A percentile compares a stretch with the other conserved stretches of the same genome.
Evolutionary conservation across 2,113 vertebrate genomes (phyloP).

Genomic region (Silurus glanis): DNA sequence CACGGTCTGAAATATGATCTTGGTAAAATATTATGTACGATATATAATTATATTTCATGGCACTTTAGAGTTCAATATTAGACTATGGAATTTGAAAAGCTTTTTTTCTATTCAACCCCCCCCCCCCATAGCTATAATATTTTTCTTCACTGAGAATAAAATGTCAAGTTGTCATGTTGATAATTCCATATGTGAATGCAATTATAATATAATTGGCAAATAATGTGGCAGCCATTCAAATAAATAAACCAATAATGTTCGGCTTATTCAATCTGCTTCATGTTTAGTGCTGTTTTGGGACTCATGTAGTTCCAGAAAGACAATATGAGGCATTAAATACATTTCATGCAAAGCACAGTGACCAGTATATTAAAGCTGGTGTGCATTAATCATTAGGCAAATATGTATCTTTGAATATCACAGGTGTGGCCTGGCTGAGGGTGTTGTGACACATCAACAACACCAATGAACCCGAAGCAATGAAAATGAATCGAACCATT

Average conservation of each 20-base stretch:
- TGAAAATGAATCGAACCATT: constrained; percentile 17
- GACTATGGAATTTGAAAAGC: neutral
- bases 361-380: constrained; percentile 28
- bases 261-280: neutral
- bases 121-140: neutral
- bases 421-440: constrained; percentile 13
- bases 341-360: constrained; percentile 25
- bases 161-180: neutral
- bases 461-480: constrained; percentile 11
- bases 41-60: neutral
- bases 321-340: neutral
- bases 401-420: constrained; percentile 34
- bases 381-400: constrained; percentile 29
- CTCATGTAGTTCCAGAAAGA: neutral
- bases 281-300: neutral
- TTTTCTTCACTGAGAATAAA: neutral
- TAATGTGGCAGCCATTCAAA: neutral
- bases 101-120: constrained; percentile 29
- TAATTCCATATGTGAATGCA: neutral
- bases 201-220: neutral
- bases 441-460: constrained; percentile 4
- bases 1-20: neutral
- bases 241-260: neutral
- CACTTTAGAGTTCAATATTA: neutral
- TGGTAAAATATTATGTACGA: neutral